Base-by-base conservation (phyloP, 2,888 invertebrate species). In the Clitarchus hookeri region DNA sequence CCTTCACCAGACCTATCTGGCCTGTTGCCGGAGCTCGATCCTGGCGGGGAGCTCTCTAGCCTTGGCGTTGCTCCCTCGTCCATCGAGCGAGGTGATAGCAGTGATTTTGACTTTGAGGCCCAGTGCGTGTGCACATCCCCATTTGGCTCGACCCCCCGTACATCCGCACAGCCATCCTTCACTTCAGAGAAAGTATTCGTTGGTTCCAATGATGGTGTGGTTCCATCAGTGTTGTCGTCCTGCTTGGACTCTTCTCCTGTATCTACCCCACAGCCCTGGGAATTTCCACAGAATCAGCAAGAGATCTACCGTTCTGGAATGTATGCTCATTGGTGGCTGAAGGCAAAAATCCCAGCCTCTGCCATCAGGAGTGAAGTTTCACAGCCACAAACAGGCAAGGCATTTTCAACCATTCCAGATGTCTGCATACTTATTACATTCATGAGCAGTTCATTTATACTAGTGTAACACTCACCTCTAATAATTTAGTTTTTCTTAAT, bases 281-380 rank as follows among this genome's bases (percentile, higher is more conserved):
- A 86, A 44, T 89, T 85, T 88, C 89, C 83, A 90, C 91, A 6
- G 89, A 90, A 87, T 91, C 44, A 78, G 26, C 92, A 92, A 89
- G 91, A 93, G 91, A 93, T 95, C 90, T 97, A 95, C 92, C 95
- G 95, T 87, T 96, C 97, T 84, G 97, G 96, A 90, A 93, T 97
- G 92, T 97, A 97, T 92, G 97, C 97, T 88, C 97, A 97, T 93
- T 97, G 97, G 97, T 97, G 97, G 97, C 95, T 97, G 93, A 97
- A 97, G 93, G 96, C 96, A 91, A 95, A 95, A 90, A 93, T 96
- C 91, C 96, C 96, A 88, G 94, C 93, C 89, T 88, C 86, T 19
- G 88, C 88, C 54, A 82, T 88, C 26, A 77, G 83, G 84, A 85
- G 86, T 78, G 86, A 79, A 44, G 84, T 84, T 25, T 80, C 82